Conservation (phyloP, 2,113 vertebrate species). For the Ranitomeya variabilis region DNA sequence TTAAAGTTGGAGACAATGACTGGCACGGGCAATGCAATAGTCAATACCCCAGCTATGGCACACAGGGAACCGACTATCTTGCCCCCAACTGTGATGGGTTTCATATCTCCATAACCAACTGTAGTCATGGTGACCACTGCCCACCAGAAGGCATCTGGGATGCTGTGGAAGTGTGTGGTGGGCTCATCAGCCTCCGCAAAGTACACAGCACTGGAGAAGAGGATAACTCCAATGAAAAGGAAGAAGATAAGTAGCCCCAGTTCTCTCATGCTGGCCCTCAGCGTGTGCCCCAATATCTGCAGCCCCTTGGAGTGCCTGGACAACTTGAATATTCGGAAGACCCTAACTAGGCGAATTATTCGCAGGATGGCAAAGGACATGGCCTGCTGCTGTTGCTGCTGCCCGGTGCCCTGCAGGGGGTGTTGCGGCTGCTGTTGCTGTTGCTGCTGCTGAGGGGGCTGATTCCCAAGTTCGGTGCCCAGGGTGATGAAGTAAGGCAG, state of each 20-base stretch:
- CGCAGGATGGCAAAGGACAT: conserved; percentile 98
- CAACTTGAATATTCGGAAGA: conserved; percentile 98
- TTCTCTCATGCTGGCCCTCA: conserved; percentile 96
- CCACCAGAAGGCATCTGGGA: conserved; percentile 99
- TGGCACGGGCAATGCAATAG: conserved; percentile 97
- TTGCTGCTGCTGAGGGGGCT: conserved; percentile 67
- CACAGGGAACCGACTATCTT: conserved; percentile 98
- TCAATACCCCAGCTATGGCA: conserved; percentile 96
- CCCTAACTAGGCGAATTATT: conserved; percentile 94
- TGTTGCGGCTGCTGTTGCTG: conserved; percentile 63
- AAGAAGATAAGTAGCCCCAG: conserved; percentile 98
- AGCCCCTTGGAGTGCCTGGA: conserved; percentile 97
- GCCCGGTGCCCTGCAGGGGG: conserved; percentile 68
- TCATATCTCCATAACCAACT: conserved; percentile 99
- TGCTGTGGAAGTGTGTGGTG: conserved; percentile 95
- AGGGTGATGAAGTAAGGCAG: conserved; percentile 99
- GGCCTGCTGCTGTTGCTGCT: conserved; percentile 89
- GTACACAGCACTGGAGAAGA: conserved; percentile 98
- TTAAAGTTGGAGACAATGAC: conserved; percentile 99
- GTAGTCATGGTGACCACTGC: conserved; percentile 99
- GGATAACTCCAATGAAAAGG: conserved; percentile 95
- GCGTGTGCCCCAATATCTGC: conserved; percentile 96
- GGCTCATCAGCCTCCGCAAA: conserved; percentile 97
- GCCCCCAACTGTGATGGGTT: conserved; percentile 96
- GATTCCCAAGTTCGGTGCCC: conserved; percentile 93